Evolutionary conservation across 2,797 vertebrate species (phyloP).

Genomic region (Poliocrania exsul): DNA sequence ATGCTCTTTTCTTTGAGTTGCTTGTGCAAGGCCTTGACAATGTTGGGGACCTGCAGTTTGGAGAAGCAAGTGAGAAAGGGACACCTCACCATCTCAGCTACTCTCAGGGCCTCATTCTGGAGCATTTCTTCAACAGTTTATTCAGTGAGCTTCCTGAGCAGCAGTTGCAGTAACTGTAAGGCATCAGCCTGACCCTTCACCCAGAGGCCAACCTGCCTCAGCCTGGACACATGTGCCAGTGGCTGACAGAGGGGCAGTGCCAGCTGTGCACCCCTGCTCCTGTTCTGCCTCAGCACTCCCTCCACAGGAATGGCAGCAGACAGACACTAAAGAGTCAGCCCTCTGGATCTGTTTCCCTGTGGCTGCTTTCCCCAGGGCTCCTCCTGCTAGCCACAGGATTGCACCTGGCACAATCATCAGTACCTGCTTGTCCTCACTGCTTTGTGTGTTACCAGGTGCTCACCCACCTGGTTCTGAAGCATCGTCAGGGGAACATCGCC

Average conservation of each 20-base stretch:
- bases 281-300: neutral
- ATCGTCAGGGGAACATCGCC: constrained; percentile 78
- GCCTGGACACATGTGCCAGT: neutral
- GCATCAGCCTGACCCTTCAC: neutral
- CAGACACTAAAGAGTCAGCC: neutral
- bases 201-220: neutral
- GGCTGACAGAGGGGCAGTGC: neutral
- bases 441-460: neutral
- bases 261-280: neutral
- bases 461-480: constrained; percentile 86
- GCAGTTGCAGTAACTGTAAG: neutral
- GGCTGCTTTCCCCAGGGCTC: neutral
- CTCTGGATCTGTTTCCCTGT: neutral
- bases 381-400: neutral
- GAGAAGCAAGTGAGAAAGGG: neutral
- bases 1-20: constrained; percentile 91
- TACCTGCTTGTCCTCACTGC: neutral
- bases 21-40: constrained; percentile 89
- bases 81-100: neutral
- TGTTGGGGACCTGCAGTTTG: constrained; percentile 82
- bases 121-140: neutral
- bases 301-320: rapidly evolving
- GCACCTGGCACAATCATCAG: neutral
- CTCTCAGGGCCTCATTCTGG: neutral
- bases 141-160: neutral